phyloP scores from a whole-genome alignment of 2,888 invertebrate species.

The Nomada fabriciana region DNA sequence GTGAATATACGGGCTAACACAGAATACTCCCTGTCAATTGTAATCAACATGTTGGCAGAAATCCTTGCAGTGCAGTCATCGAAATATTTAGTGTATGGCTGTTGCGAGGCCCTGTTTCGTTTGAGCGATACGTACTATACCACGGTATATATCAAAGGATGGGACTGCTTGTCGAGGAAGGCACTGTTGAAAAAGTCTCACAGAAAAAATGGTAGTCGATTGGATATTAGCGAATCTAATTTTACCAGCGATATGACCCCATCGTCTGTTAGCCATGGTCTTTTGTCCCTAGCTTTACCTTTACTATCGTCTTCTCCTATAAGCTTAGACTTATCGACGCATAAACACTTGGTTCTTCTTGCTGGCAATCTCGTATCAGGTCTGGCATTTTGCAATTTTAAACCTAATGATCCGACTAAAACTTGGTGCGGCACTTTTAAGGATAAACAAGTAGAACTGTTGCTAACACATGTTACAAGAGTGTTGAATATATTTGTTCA shows the following conservation, averaged over 20 bases:
- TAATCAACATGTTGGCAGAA: slow-evolving; percentile 85
- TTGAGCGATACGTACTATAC: slow-evolving; percentile 89
- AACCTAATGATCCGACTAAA: slow-evolving; percentile 75
- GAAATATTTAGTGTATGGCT: slow-evolving; percentile 89
- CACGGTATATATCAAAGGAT: slow-evolving; percentile 88
- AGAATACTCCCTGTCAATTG: slow-evolving; percentile 86
- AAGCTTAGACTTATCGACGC: slow-evolving; percentile 85
- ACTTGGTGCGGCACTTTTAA: slow-evolving; percentile 80
- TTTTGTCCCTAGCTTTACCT: slow-evolving; percentile 82
- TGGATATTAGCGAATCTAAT: slow-evolving; percentile 56
- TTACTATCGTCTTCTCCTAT: slow-evolving; percentile 85
- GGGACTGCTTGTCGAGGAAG: slow-evolving; percentile 85
- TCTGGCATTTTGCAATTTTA: slow-evolving; percentile 84
- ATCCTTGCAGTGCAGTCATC: slow-evolving; percentile 87
- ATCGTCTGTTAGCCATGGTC: slow-evolving; percentile 66
- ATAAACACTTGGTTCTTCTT: slow-evolving; percentile 83
- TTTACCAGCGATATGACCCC: slow-evolving; percentile 60
- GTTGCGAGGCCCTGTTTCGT: slow-evolving; percentile 88
- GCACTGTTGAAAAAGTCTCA: slow-evolving; percentile 70
- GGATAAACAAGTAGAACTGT: slow-evolving; percentile 86
- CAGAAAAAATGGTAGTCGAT: slow-evolving; percentile 66
- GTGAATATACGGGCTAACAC: slow-evolving; percentile 72
- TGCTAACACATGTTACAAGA: slow-evolving; percentile 89
- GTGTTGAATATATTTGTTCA: slow-evolving; percentile 91
- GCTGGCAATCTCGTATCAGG: slow-evolving; percentile 84